phyloP scores from a whole-genome alignment of 2,888 invertebrate genomes.

The Sthenelais limicola region DNA sequence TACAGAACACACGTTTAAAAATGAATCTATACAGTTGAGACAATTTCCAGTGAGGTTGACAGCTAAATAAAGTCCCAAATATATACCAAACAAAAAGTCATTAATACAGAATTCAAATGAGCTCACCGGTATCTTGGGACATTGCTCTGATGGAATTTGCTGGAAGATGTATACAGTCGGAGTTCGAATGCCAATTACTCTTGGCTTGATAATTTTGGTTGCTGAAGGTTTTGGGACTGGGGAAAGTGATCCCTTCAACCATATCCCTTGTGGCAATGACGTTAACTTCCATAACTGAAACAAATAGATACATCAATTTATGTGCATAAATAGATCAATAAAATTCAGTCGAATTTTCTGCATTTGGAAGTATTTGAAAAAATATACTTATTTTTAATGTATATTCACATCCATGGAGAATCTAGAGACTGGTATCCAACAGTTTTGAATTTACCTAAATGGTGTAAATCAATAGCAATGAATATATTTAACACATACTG shows the following conservation, averaged over 20 bases:
- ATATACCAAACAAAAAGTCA: too few species aligned
- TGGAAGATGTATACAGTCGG: slow-evolving; percentile 20
- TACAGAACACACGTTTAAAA: too few species aligned
- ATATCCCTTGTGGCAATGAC: slow-evolving; percentile 32
- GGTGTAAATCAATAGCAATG: too few species aligned
- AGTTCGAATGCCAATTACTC: slow-evolving; percentile 19
- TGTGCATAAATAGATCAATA: background rate
- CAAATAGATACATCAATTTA: background rate
- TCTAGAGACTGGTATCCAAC: background rate
- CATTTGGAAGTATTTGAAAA: background rate
- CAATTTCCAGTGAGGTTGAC: too few species aligned
- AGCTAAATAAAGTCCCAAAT: too few species aligned
- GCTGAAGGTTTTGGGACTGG: too few species aligned
- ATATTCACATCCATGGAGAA: background rate
- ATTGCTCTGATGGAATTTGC: slow-evolving; percentile 21
- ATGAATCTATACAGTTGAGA: too few species aligned
- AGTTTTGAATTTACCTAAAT: background rate
- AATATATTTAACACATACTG: too few species aligned
- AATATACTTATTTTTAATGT: background rate
- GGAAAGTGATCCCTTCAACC: slow-evolving; percentile 23
- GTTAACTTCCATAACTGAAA: slow-evolving; percentile 43
- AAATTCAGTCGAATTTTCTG: too few species aligned
- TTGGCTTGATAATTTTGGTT: background rate
- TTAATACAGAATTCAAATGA: too few species aligned
- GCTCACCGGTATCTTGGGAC: slow-evolving; percentile 22